Conservation (phyloP, 2,113 vertebrate species). For the western clawed frog (Xenopus tropicalis) region DNA sequence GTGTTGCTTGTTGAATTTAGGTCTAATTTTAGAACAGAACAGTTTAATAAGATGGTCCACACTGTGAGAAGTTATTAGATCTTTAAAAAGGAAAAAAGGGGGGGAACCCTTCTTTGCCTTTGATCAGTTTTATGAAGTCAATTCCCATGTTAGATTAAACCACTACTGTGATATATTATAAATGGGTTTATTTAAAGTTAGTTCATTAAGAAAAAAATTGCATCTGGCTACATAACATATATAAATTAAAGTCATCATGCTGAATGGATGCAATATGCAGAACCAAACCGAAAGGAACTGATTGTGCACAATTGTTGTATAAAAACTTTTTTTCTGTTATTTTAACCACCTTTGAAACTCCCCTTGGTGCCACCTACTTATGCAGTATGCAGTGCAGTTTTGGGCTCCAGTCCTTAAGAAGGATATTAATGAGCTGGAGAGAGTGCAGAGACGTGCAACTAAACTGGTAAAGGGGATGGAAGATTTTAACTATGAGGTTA, state of each 20-base stretch:
- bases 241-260: neutral
- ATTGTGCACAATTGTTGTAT: neutral
- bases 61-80: constrained; percentile 36
- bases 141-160: constrained; percentile 45
- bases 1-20: constrained; percentile 29
- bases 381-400: too few species aligned
- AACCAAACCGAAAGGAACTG: neutral
- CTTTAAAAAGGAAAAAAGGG: constrained; percentile 12
- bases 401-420: too few species aligned
- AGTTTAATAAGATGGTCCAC: constrained; percentile 39
- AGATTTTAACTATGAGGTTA: too few species aligned
- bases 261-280: neutral
- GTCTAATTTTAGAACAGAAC: constrained; percentile 41
- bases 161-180: constrained; percentile 31
- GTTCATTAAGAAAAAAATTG: constrained; percentile 3
- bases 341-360: too few species aligned
- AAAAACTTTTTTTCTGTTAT: neutral
- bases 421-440: too few species aligned
- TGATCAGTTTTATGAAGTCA: constrained; percentile 43
- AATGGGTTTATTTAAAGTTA: constrained; percentile 21
- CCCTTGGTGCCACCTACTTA: too few species aligned
- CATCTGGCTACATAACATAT: neutral
- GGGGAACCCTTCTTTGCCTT: neutral
- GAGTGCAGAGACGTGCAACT: too few species aligned
- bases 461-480: too few species aligned